Evolutionary conservation across 2,113 vertebrate species (phyloP), one percentile per base, ranked within the genome.

Genomic region (Dermatemys mawii): DNA sequence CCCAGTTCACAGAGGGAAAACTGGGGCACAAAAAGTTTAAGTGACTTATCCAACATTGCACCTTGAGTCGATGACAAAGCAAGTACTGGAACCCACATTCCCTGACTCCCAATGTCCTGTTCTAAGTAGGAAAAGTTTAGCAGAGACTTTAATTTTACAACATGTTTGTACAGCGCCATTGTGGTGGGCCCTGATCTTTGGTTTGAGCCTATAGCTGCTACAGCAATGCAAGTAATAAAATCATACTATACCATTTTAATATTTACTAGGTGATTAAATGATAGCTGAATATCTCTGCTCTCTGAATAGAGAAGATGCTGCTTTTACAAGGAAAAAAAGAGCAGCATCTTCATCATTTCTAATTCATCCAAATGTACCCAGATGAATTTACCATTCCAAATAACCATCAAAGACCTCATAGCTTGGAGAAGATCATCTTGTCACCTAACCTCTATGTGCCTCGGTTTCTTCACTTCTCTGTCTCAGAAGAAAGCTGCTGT

Each of bases 121-220:
- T 67, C 29, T 41, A 26, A 51, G 46, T 76, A 57, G 32, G 19
- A 2, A 9, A 0, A 3, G 11, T 2, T 51, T 29, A 50, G 89
- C 85, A 0, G 0, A 81, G 17, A 9, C 14, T n/a, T n/a, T 22
- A 11, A 70, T 70, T 70, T 70, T 6, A 21, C 55, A 79, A 14
- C 41, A 53, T 70, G 35, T 38, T 63, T 0, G 0, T 4, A 48
- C 0, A 0, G 8, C 2, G 10, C 12, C 27, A 48, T 22, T 29
- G 57, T 0, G 0, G 5, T 0, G 1, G 21, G 44, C 70, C 51
- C 49, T 8, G 48, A 8, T 0, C 1, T 21, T 24, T 32, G 29
- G 21, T 78, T 88, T 84, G 87, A 78, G 60, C 21, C 16, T 41
- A 22, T 32, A 22, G 1, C 0, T 76, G 44, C 7, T 49, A 27